Evolutionary conservation across 2,888 invertebrate genomes (phyloP), one percentile per base, ranked within the genome.

Genomic region (Agapetus fuscipes): DNA sequence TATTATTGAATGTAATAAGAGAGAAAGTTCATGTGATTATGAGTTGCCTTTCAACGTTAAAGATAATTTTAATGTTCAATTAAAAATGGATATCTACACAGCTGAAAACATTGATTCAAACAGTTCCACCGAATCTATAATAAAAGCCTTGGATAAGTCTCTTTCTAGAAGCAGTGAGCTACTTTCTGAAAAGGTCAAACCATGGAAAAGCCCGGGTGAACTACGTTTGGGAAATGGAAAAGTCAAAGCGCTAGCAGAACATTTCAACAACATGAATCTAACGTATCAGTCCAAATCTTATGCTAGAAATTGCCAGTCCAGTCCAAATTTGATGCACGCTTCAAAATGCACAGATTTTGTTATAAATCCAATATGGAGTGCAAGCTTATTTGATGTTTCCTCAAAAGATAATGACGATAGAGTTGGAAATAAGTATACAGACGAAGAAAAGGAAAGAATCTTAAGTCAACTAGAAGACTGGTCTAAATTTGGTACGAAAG

Each of bases 201-300:
- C 75, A 13, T 81, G 80, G 80, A 77, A 74, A 51, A 80, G 80
- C 0, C 80, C 81, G 1, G 79, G 80, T 50, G 79, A 80, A 50
- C 76, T 76, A 35, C 61, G 80, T 39, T 72, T 80, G 13, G 78
- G 80, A 0, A 72, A 73, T 41, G 82, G 82, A 1, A 74, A 78
- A 56, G 83, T 84, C 1, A 80, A 78, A 41, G 80, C 78, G 27
- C 61, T 85, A 41, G 71, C 82, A 0, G 77, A 78, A 54, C 81
- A 78, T 56, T 85, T 83, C 49, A 71, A 79, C 50, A 58, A 64
- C 49, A 66, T 69, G 16, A 66, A 68, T 51, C 55, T 70, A 16
- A 61, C 49, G 26, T 67, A 68, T 49, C 61, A 66, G 48, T 62
- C 62, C 6, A 62, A 60, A 52, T 63, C 49, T 45, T 66, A 66